A percentile compares a stretch with the other conserved stretches of the same genome.
phyloP scores from a whole-genome alignment of 2,888 invertebrate species.

The Gastracanthus pulcherrimus region DNA sequence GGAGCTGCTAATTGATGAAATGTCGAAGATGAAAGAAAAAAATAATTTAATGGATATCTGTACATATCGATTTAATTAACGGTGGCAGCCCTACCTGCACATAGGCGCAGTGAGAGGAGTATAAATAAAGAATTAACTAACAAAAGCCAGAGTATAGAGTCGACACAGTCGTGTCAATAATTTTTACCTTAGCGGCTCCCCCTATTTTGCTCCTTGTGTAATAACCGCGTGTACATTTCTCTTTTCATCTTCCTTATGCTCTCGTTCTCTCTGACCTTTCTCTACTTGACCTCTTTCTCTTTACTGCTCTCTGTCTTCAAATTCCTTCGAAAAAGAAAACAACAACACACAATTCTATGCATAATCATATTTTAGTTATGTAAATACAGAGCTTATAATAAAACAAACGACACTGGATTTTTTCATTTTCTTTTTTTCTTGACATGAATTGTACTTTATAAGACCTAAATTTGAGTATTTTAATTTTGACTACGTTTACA shows the following conservation, averaged over 20 bases:
- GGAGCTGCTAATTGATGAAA: too few relatives aligned
- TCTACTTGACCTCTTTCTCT: background rate
- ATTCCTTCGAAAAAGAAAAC: background rate
- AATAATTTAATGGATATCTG: too few relatives aligned
- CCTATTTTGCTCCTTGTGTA: slow-evolving; percentile 10
- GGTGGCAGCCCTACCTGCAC: slow-evolving; percentile 49
- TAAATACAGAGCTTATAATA: background rate
- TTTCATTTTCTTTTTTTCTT: background rate
- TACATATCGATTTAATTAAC: slow-evolving; percentile 14
- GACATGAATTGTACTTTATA: background rate
- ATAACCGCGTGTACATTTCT: background rate
- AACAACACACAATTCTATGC: background rate
- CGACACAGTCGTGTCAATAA: slow-evolving; percentile 43
- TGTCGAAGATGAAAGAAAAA: background rate
- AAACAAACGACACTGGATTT: background rate
- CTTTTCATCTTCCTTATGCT: background rate
- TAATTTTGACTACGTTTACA: background rate
- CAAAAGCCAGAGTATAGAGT: slow-evolving; percentile 36
- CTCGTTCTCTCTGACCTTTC: background rate
- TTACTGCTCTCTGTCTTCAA: background rate
- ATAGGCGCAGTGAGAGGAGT: slow-evolving; percentile 54
- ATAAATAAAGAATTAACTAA: slow-evolving; percentile 47
- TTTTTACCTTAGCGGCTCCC: slow-evolving; percentile 36
- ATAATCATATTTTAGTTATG: background rate
- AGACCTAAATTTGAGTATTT: background rate